Base-by-base conservation (phyloP, 2,113 vertebrate species). In the Talpa occidentalis region DNA sequence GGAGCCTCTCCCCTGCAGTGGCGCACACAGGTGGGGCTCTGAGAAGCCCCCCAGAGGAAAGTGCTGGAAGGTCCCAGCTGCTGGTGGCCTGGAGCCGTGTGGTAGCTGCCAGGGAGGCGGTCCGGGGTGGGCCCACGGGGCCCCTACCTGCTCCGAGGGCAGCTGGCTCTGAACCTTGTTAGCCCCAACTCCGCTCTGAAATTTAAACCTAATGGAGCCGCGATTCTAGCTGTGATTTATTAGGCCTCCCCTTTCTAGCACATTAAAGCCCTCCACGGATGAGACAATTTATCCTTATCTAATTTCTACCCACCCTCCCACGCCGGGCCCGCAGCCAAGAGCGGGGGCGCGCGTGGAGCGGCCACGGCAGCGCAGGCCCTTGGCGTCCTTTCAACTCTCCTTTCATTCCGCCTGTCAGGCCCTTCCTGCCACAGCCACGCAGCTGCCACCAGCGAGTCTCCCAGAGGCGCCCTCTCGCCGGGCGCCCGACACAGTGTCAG, bases 231-330 rank as follows among this genome's bases (percentile, higher is more conserved):
- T 2, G n/a, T 78, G 93, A 90, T 90, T 82, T 78, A 84, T 62
- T 76, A 86, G 56, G 40, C 56, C 47, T 74, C 78, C 19, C 62
- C n/a, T 56, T 62, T 82, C 67, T 70, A 88, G 60, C 85, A 69
- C 79, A 85, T 88, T 56, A 92, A 85, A 94, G 72, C 77, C 35
- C 73, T 88, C 21, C 52, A 32, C 37, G 22, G 88, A 83, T 24
- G 73, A 88, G 42, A 82, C 69, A 42, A 70, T 54, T 88, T 47
- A 83, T 74, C 87, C 88, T 59, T 12, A 80, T 60, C 82, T 62
- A 30, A 52, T 84, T 44, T 67, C 64, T 26, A n/a, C 24, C n/a
- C 49, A 15, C 22, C 64, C 81, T 76, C 81, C 67, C 1, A 30
- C 60, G 6, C n/a, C 1, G 44, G 69, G 73, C 2, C 1, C 62